Evolutionary conservation across 2,113 vertebrate genomes (phyloP), one percentile per base, ranked within the genome.

Genomic region (Tinamus guttatus): DNA sequence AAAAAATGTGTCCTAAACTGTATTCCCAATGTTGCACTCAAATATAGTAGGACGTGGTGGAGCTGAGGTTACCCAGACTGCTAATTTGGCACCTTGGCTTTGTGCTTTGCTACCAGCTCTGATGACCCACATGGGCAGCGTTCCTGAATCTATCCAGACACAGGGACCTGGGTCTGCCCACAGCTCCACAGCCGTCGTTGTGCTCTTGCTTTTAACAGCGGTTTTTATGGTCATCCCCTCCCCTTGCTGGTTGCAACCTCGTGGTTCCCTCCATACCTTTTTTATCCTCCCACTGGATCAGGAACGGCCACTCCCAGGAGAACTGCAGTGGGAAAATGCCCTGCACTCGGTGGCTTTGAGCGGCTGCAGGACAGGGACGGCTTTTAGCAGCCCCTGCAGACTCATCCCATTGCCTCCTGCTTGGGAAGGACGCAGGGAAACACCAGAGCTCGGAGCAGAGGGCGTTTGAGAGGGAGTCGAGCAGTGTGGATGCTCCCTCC

Each of bases 91-190:
- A 7, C 47, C 25, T 34, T 76, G 58, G 78, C 47, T 92, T 94
- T 76, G 47, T 38, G 38, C 59, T 70, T 59, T 2, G 19, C 38
- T 45, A 28, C 36, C n/a, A 52, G 13, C 27, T 90, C 83, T 86
- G 64, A 41, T 11, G 43, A 80, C 3, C 3, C 0, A 6, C 20
- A 88, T 0, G 0, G 1, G 1, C 13, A 38, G 36, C 0, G 0
- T 24, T 83, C 77, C 86, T 92, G 80, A 86, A 56, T 51, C 3
- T 1, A n/a, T 54, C 65, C 40, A 63, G 86, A 84, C 74, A 74
- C 73, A n/a, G 71, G 54, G 40, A 49, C 45, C 22, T 40, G 54
- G 13, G 70, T 38, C 6, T 58, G 58, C 34, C 14, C 47, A 21
- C 19, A 20, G 47, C 52, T 54, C 27, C 52, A 16, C 27, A 16